These are phyloP conservation scores for Oligia strigilis DNA, from an alignment of 2,888 invertebrate species.

Conservation along the genomic window DNA sequence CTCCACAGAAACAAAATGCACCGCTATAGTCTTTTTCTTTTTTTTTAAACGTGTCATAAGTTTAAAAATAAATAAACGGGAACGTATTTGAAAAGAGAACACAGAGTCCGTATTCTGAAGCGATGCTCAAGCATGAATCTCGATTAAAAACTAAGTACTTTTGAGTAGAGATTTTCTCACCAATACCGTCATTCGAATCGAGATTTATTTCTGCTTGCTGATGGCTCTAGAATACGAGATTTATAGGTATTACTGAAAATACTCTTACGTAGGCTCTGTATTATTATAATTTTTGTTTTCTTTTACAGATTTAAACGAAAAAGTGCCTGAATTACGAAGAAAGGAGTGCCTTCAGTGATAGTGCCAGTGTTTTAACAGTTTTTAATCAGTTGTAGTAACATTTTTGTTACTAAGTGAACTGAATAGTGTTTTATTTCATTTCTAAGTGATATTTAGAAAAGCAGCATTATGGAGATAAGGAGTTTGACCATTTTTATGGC, in stretches of 20 bases:
- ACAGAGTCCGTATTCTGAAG: conserved; percentile 18
- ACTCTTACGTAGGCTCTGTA: neutral
- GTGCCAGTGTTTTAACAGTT: conserved; percentile 77
- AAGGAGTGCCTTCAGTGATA: conserved; percentile 86
- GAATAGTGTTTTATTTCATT: conserved; percentile 70
- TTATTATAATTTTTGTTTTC: conserved; percentile 51
- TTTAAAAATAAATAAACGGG: conserved; percentile 7
- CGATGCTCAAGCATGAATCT: neutral
- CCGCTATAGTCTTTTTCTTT: neutral
- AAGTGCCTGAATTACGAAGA: conserved; percentile 79
- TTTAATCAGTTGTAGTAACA: conserved; percentile 65
- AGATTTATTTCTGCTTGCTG: neutral
- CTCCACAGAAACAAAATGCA: conserved; percentile 50
- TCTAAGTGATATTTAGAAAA: conserved; percentile 68
- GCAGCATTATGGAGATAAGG: conserved; percentile 80
- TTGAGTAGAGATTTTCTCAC: neutral
- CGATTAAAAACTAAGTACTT: neutral
- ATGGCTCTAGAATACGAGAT: neutral
- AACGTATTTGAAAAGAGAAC: conserved; percentile 42
- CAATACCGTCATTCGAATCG: neutral
- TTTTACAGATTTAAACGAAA: conserved; percentile 77
- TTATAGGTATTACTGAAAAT: neutral
- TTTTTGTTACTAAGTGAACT: conserved; percentile 70
- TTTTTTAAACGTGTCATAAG: too few species aligned
- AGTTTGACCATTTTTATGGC: conserved; percentile 77